These are phyloP conservation scores for Tachina fera DNA, from an alignment of 2,888 invertebrate genomes.

Conservation along the genomic window DNA sequence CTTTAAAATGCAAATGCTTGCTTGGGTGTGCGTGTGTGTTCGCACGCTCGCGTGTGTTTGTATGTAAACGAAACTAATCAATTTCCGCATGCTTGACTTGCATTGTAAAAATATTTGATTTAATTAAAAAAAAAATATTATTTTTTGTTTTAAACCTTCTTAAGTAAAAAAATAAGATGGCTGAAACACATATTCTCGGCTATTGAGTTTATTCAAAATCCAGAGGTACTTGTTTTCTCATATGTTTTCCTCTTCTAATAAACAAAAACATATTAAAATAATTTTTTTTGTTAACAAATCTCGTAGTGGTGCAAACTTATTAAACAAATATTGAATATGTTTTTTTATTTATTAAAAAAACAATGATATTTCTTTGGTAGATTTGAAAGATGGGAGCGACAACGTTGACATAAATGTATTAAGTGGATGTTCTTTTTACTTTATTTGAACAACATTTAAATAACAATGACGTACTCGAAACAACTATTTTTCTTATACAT, in stretches of 20 bases:
- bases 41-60: conserved; percentile 5
- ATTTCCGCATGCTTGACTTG: conserved; percentile 68
- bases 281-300: conserved; percentile 34
- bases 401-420: background rate
- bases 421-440: background rate
- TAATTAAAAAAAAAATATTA: background rate
- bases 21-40: conserved; percentile 18
- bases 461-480: background rate
- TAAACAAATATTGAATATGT: conserved; percentile 57
- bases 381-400: conserved; percentile 29
- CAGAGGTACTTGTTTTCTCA: conserved; percentile 46
- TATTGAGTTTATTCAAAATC: conserved; percentile 25
- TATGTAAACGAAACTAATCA: conserved; percentile 54
- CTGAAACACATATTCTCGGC: conserved; percentile 43
- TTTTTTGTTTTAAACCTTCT: background rate
- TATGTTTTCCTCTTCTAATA: conserved; percentile 1
- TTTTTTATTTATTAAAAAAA: conserved; percentile 26
- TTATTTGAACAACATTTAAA: conserved; percentile 9
- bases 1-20: conserved; percentile 12
- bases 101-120: conserved; percentile 48
- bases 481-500: background rate
- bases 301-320: conserved; percentile 58
- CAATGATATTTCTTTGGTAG: conserved; percentile 11
- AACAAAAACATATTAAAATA: conserved; percentile 16
- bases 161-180: background rate